Conservation (phyloP, 2,888 invertebrate genomes). For the Gnatocerus cornutus region DNA sequence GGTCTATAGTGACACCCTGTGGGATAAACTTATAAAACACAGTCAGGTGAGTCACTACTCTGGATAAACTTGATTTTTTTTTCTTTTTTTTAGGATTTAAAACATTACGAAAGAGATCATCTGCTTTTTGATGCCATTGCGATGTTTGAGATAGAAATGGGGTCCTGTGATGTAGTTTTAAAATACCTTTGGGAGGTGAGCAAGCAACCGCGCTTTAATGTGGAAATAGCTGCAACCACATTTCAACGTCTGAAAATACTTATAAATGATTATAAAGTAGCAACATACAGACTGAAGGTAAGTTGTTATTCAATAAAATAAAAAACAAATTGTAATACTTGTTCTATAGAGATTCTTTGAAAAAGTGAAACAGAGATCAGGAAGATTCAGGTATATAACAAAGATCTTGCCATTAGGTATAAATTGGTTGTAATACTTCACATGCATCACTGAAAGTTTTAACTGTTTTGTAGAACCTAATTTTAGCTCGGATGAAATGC, state of each 20-base stretch:
- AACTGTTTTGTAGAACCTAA: no score
- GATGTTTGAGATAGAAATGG: slow-evolving; percentile 2
- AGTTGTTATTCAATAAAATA: no score
- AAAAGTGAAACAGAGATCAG: neutral
- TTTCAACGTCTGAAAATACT: no score
- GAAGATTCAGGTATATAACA: neutral
- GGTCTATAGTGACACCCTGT: slow-evolving; percentile 81
- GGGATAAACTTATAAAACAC: slow-evolving; percentile 73
- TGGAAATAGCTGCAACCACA: neutral
- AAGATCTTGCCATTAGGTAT: no score
- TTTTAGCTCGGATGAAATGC: no score
- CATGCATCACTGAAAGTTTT: no score
- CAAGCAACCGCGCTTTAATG: neutral
- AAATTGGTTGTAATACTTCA: no score
- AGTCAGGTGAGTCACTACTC: slow-evolving; percentile 11
- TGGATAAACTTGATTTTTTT: no score
- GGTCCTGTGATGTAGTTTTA: slow-evolving; percentile 14
- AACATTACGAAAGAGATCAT: neutral
- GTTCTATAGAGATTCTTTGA: neutral
- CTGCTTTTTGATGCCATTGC: slow-evolving; percentile 8
- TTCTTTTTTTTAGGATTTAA: slow-evolving; percentile 6
- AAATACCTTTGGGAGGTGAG: slow-evolving; percentile 3
- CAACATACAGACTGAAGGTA: no score
- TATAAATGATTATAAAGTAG: no score
- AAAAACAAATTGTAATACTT: no score